Conservation (phyloP, 2,797 vertebrate species). For the Garrulus glandarius region DNA sequence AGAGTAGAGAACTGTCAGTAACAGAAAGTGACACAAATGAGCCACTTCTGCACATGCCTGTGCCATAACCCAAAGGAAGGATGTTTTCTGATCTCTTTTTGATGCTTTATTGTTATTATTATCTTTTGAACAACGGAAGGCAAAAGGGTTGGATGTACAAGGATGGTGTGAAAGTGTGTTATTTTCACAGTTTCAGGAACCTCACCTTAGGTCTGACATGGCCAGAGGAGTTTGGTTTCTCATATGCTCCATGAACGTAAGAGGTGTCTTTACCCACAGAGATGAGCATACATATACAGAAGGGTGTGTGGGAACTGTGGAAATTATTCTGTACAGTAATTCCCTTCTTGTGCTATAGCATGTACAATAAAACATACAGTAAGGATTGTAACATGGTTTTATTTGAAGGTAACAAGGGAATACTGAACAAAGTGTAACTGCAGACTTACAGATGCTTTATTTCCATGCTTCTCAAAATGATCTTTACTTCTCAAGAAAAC, state of each 20-base stretch:
- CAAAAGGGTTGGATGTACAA: not conserved
- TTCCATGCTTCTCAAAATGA: not conserved
- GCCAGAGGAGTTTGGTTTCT: not conserved
- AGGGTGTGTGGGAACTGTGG: not conserved
- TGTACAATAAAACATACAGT: not conserved
- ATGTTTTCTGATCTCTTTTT: not conserved
- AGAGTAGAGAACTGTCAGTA: not conserved
- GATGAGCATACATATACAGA: not conserved
- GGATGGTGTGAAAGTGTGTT: not conserved
- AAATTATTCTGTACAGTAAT: not conserved
- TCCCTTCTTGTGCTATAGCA: not conserved
- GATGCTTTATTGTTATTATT: not conserved
- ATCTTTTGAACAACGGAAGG: not conserved
- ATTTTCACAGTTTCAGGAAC: not conserved
- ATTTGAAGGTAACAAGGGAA: not conserved
- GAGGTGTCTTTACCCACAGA: not conserved
- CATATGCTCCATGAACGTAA: not conserved
- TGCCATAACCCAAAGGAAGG: not conserved
- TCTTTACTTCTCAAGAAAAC: not conserved
- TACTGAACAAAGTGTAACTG: not conserved
- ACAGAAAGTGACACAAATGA: not conserved
- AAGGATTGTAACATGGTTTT: not conserved
- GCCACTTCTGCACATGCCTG: not conserved
- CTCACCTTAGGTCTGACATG: not conserved
- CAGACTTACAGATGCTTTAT: not conserved